Conservation (phyloP, 2,113 vertebrate genomes). For the Cnemophilus loriae region DNA sequence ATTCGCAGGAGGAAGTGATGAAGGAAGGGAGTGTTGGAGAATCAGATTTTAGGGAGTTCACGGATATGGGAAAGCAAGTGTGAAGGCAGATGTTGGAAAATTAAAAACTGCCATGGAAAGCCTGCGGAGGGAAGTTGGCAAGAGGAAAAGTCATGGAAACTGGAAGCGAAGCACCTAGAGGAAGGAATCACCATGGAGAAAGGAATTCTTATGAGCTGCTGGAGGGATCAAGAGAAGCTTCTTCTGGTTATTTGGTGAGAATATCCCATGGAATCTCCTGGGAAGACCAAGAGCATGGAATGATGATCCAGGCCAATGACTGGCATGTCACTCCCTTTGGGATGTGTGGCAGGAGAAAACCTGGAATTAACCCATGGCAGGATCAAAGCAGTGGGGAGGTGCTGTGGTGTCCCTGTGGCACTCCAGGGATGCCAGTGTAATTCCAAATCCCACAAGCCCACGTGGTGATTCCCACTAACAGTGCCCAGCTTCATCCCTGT, state of each 20-base stretch:
- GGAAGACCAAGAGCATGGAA: neutral
- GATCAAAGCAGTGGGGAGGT: neutral
- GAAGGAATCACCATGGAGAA: neutral
- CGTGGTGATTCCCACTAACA: accelerated
- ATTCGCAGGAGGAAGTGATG: neutral
- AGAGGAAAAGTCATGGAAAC: neutral
- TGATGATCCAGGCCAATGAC: accelerated
- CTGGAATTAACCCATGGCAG: neutral
- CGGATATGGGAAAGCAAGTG: neutral
- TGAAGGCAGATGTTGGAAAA: neutral
- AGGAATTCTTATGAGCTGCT: neutral
- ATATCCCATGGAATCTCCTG: neutral
- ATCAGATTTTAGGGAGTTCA: neutral
- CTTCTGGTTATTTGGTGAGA: neutral
- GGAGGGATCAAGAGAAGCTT: neutral
- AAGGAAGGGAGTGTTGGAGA: neutral
- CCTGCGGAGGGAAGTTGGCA: neutral
- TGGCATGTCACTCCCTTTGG: accelerated
- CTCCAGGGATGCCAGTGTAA: neutral
- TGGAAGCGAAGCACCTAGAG: neutral
- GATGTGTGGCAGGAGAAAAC: neutral
- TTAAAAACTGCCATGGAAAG: neutral
- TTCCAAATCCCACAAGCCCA: neutral
- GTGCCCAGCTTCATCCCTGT: neutral
- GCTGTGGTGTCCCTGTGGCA: neutral